phyloP scores from a whole-genome alignment of 2,888 invertebrate genomes.

The Rhingia rostrata region DNA sequence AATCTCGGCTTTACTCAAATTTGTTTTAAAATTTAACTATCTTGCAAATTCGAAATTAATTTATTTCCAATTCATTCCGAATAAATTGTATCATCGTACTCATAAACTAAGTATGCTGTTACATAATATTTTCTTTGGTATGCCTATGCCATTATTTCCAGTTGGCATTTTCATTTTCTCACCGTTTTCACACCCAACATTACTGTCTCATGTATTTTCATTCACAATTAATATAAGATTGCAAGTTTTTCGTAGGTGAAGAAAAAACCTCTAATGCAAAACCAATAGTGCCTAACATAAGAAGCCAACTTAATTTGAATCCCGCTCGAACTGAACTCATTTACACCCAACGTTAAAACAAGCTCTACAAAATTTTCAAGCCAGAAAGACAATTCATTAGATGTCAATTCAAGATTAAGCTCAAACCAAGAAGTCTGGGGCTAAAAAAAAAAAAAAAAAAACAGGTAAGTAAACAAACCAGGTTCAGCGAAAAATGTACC shows the following conservation, averaged over 20 bases:
- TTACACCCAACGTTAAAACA: slow-evolving; percentile 37
- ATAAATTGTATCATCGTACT: too few species aligned
- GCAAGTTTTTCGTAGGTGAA: slow-evolving; percentile 22
- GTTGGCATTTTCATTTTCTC: slow-evolving; percentile 48
- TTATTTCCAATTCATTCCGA: too few species aligned
- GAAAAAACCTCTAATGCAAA: slow-evolving; percentile 31
- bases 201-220: slow-evolving; percentile 40
- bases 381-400: slow-evolving; percentile 69
- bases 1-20: too few species aligned
- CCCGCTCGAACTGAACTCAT: slow-evolving; percentile 47
- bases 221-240: slow-evolving; percentile 30
- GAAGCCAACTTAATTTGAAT: neutral
- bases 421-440: slow-evolving; percentile 14
- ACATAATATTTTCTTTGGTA: too few species aligned
- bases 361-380: slow-evolving; percentile 23
- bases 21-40: too few species aligned
- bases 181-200: slow-evolving; percentile 49
- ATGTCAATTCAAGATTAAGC: slow-evolving; percentile 64
- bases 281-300: neutral
- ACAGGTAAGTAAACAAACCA: slow-evolving; percentile 40
- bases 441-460: slow-evolving; percentile 15
- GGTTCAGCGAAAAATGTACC: slow-evolving; percentile 29
- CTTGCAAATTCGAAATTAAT: too few species aligned
- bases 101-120: too few species aligned
- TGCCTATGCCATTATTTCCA: slow-evolving; percentile 7